Evolutionary conservation across 2,797 vertebrate genomes (phyloP), one percentile per base, ranked within the genome.

Genomic region (Pangasius krempfi): DNA sequence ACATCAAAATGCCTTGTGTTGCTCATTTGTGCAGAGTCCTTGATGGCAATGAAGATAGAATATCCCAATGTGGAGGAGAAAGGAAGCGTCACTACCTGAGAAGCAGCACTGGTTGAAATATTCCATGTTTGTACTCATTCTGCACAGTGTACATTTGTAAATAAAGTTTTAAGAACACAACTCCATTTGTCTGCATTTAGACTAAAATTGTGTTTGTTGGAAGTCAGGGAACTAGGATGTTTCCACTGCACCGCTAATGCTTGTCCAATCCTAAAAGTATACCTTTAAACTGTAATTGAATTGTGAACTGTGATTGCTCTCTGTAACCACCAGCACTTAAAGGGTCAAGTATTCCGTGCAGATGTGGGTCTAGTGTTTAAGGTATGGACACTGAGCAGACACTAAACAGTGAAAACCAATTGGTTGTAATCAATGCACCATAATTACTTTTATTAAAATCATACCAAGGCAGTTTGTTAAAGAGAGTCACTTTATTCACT

Each of bases 41-140:
- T 99, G 92, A 96, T 97, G 94, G 94, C 96, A 83, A 96, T 97
- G 94, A 97, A 97, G 93, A 90, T 97, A 0, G 96, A 97, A 88
- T 95, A 94, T 92, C 95, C 95, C 8, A 95, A 94, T 22, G 89
- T 89, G 64, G 96, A 96, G 50, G 95, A 95, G 81, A 95, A 96
- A 93, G 91, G 94, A 64, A 96, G 97, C 92, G 93, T 96, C 20
- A 94, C 92, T 0, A 92, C 95, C 81, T 97, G 90, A 96, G 22
- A 25, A 10, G 27, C 13, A 60, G 52, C 70, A 66, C 13, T 37
- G 18, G 33, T 40, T 62, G 33, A 60, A 91, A 10, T 52, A 72
- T 56, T 89, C 30, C 56, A 6, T 30, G 27, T 84, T 84, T 85
- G 18, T 50, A 22, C 25, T 47, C 6, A 22, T 78, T 73, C 72